Conservation (phyloP, 37 sponge, comb jelly and placozoan species). For the Ianthella basta region DNA sequence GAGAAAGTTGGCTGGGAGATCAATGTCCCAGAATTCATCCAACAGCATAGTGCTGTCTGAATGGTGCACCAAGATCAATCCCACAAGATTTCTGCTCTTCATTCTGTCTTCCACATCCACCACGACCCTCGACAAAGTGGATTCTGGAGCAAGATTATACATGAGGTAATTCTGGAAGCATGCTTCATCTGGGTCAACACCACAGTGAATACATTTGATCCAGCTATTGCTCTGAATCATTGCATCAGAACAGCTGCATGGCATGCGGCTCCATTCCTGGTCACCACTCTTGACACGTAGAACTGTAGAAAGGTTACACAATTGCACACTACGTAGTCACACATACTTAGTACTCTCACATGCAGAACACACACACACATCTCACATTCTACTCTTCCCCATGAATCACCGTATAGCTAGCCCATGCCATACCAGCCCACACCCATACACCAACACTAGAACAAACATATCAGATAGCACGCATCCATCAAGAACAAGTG, state of each 20-base stretch:
- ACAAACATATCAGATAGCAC: too few species aligned
- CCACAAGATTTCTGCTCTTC: background rate
- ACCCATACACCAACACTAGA: too few species aligned
- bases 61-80: background rate
- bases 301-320: constrained; percentile 48
- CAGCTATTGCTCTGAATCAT: background rate
- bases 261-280: constrained; percentile 52
- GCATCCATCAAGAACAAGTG: too few species aligned
- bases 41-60: background rate
- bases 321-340: too few species aligned
- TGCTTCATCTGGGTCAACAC: background rate
- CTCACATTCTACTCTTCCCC: too few species aligned
- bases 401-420: too few species aligned
- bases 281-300: constrained; percentile 40
- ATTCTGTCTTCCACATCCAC: background rate
- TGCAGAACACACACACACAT: too few species aligned
- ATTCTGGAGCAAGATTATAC: background rate
- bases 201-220: background rate
- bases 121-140: background rate
- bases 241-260: background rate
- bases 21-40: background rate
- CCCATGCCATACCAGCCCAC: too few species aligned
- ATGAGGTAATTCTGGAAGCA: background rate
- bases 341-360: too few species aligned
- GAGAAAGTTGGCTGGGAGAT: background rate